These are phyloP conservation scores for Enteromius treurensis DNA, from an alignment of 2,797 vertebrate genomes.

Conservation along the genomic window DNA sequence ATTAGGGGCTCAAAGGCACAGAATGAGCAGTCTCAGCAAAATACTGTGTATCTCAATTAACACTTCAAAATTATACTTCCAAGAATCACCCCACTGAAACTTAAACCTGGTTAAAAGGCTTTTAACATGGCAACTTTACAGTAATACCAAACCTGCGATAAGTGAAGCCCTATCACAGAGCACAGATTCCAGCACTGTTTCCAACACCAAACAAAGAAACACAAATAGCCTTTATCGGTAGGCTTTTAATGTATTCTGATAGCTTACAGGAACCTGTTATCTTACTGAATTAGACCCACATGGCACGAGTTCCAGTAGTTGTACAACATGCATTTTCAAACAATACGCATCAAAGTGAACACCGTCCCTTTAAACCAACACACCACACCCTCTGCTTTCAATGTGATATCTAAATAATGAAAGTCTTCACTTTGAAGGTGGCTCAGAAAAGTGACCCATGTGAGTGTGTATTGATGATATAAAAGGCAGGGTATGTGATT, in stretches of 20 bases:
- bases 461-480: constrained; percentile 1
- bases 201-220: constrained; percentile 39
- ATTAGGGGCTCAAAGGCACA: not conserved
- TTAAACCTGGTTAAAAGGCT: not conserved
- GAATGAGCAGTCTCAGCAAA: constrained; percentile 3
- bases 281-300: not conserved
- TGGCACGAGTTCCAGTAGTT: not conserved
- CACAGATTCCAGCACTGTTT: constrained; percentile 16
- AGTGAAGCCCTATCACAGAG: constrained; percentile 24
- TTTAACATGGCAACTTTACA: constrained; percentile 6
- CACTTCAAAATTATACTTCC: not conserved
- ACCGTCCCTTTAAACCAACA: constrained; percentile 39
- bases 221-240: constrained; percentile 17
- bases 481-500: no score
- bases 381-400: not conserved
- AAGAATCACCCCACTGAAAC: not conserved
- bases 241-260: not conserved
- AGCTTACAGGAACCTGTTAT: constrained; percentile 1
- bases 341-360: not conserved
- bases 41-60: constrained; percentile 13
- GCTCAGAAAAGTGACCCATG: not conserved
- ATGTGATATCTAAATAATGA: not conserved
- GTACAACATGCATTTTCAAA: not conserved
- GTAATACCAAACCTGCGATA: not conserved
- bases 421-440: constrained; percentile 31